Base-by-base conservation (phyloP, 2,113 vertebrate genomes). In the Gymnogyps californianus region DNA sequence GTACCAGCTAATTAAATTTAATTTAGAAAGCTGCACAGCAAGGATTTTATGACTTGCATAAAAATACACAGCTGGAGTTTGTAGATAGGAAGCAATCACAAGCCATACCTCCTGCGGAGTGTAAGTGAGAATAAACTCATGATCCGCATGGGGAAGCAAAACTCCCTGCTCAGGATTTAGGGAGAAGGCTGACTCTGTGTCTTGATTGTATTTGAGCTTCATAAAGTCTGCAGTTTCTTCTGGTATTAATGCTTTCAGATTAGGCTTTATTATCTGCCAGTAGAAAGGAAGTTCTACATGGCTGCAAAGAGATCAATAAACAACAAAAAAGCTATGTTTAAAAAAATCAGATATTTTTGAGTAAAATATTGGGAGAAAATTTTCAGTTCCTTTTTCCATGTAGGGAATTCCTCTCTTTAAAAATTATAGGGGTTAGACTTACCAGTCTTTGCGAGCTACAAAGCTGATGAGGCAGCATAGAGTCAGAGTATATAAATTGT, bases 251-350 rank as follows among this genome's bases (percentile, higher is more conserved):
- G 96, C 88, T 79, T 95, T 95, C 94, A 99, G 80, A 93, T 99
- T 98, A 92, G 99, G 99, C 78, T 98, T 98, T 97, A 98, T 94
- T 90, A 98, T 98, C 98, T 98, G 98, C 99, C 99, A 99, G 92
- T 98, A 98, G 97, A 99, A 99, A 28, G 98, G 97, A 96, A 99
- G 98, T 85, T 99, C 98, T 97, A 99, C n/a, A 1, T 98, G 98
- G 62, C 99, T 99, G 96, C 34, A 94, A 92, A 80, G 52, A 92
- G 52, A 85, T 70, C 19, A 72, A 51, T 11, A 64, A 86, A 76
- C 26, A 88, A 44, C 52, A 79, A 59, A 78, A 75, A 81, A 91
- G 2, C 13, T 32, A 14, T 11, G 2, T 71, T 74, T 32, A 83
- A 87, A 79, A 52, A 78, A 44, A 22, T 11, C 2, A 65, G 31